Percentiles rank a stretch among this genome's conserved stretches.
phyloP scores from a whole-genome alignment of 2,113 vertebrate genomes.

The Dascyllus trimaculatus region DNA sequence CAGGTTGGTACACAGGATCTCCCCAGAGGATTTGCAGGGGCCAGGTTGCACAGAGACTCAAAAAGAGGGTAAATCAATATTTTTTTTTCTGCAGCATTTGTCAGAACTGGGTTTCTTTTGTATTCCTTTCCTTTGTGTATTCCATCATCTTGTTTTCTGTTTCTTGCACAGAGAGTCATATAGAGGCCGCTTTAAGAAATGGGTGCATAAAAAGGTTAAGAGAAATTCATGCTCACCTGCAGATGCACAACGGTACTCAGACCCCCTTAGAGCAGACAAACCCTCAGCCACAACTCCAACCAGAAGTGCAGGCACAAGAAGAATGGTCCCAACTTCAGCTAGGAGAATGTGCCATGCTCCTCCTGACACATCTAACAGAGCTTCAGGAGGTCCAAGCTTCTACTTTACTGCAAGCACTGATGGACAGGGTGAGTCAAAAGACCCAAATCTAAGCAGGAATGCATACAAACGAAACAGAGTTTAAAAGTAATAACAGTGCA shows the following conservation, averaged over 20 bases:
- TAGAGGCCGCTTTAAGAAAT: constrained; percentile 45
- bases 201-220: constrained; percentile 66
- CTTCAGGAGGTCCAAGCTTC: constrained; percentile 71
- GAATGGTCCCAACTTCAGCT: constrained; percentile 27
- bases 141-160: neutral
- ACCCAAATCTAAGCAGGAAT: neutral
- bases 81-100: neutral
- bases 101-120: neutral
- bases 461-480: neutral
- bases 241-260: constrained; percentile 15
- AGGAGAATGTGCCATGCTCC: constrained; percentile 55
- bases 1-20: constrained; percentile 69
- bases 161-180: constrained; percentile 37
- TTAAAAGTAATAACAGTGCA: neutral
- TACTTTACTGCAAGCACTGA: constrained; percentile 47
- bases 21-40: constrained; percentile 69
- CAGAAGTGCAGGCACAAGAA: neutral
- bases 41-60: constrained; percentile 10
- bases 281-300: neutral
- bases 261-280: constrained; percentile 2
- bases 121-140: neutral
- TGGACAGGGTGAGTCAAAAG: constrained; percentile 57
- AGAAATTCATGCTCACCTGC: constrained; percentile 52
- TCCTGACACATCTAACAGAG: constrained; percentile 70
- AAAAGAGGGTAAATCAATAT: constrained; percentile 48